Conservation (phyloP, 2,888 invertebrate genomes). For the Ophioninae sp. region DNA sequence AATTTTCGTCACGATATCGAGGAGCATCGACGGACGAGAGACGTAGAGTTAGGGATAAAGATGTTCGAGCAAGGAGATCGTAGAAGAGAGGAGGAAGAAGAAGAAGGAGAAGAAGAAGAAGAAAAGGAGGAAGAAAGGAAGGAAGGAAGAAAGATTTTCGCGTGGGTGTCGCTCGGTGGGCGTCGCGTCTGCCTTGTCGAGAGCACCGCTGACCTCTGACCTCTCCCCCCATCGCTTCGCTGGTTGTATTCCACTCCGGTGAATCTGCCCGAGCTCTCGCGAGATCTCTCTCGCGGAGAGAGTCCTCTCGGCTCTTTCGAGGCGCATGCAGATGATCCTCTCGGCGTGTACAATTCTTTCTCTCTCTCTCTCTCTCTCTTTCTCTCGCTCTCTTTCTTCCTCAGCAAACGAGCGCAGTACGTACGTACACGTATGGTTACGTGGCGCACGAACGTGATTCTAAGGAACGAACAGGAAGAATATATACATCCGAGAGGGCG, state of each 20-base stretch:
- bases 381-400: constrained; percentile 62
- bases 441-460: constrained; percentile 60
- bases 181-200: constrained; percentile 79
- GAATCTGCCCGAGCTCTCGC: constrained; percentile 53
- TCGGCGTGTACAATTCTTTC: constrained; percentile 64
- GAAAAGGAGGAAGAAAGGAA: constrained; percentile 64
- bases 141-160: constrained; percentile 70
- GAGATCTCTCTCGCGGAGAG: constrained; percentile 46
- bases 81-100: constrained; percentile 61
- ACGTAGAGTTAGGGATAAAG: constrained; percentile 16
- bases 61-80: constrained; percentile 17
- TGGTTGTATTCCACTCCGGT: constrained; percentile 36
- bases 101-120: constrained; percentile 64
- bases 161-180: constrained; percentile 81
- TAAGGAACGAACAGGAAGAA: constrained; percentile 60
- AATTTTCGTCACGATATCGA: constrained; percentile 6
- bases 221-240: constrained; percentile 63
- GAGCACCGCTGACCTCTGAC: constrained; percentile 79
- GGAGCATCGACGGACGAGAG: neutral
- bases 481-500: constrained; percentile 63
- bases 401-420: constrained; percentile 63
- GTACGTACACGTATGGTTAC: constrained; percentile 58
- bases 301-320: constrained; percentile 42
- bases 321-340: constrained; percentile 65
- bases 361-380: constrained; percentile 65